These are phyloP conservation scores for Apodemia zela DNA, from an alignment of 2,888 invertebrate genomes.

Conservation along the genomic window DNA sequence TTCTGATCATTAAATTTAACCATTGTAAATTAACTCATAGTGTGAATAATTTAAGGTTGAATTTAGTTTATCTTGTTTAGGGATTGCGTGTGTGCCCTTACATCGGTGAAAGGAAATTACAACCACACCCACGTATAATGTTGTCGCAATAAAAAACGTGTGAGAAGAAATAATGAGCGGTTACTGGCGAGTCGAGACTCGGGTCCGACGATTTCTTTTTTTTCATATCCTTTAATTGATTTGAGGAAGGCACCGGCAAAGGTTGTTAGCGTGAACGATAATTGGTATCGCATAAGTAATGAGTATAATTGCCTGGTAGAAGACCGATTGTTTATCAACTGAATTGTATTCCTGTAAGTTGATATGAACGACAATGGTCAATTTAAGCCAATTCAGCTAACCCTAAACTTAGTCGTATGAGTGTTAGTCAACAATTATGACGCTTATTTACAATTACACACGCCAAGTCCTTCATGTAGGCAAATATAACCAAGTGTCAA, in stretches of 20 bases:
- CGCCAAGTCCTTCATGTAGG: too few species aligned
- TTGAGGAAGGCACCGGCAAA: constrained; percentile 56
- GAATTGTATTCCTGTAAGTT: neutral
- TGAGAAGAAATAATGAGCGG: constrained; percentile 80
- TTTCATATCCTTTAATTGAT: constrained; percentile 71
- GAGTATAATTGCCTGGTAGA: neutral
- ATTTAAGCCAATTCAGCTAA: too few species aligned
- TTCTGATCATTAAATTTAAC: constrained; percentile 53
- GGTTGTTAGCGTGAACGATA: constrained; percentile 39
- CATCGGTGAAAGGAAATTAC: constrained; percentile 81
- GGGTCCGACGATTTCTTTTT: constrained; percentile 58
- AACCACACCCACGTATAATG: constrained; percentile 81
- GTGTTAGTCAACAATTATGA: too few species aligned
- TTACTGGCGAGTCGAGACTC: constrained; percentile 71
- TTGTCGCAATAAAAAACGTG: constrained; percentile 79
- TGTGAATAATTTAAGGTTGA: constrained; percentile 30
- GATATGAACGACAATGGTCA: too few species aligned
- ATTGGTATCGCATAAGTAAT: constrained; percentile 36
- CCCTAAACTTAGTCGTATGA: too few species aligned
- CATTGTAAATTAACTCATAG: constrained; percentile 40
- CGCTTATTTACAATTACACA: too few species aligned
- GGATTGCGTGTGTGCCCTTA: constrained; percentile 79
- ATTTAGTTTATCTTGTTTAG: constrained; percentile 36
- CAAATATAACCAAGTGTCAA: too few species aligned
- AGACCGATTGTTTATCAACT: neutral